phyloP scores from a whole-genome alignment of 2,888 invertebrate genomes.

The Ophonus ardosiacus region DNA sequence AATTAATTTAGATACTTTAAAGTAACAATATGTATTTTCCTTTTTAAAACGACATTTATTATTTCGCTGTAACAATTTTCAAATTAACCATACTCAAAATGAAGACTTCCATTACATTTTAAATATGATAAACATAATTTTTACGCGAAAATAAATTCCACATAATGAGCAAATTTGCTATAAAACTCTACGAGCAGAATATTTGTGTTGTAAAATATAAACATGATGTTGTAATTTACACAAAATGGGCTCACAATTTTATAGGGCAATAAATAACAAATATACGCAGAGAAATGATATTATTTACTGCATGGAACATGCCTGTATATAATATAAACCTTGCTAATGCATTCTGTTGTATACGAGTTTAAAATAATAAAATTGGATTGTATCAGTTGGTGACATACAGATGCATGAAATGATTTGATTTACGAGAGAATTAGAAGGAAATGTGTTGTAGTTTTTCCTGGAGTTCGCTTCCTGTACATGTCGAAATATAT shows the following conservation, averaged over 20 bases:
- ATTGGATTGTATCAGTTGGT: slow-evolving; percentile 19
- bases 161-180: neutral
- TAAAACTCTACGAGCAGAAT: neutral
- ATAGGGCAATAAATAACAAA: slow-evolving; percentile 10
- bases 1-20: no score
- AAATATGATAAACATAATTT: neutral
- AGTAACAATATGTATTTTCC: no score
- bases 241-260: neutral
- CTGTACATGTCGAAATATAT: slow-evolving; percentile 25
- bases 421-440: slow-evolving; percentile 21
- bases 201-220: neutral
- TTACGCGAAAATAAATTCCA: neutral
- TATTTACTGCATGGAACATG: neutral
- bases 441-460: neutral
- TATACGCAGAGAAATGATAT: neutral
- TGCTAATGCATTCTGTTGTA: slow-evolving; percentile 5
- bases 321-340: neutral
- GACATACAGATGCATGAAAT: slow-evolving; percentile 1
- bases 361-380: slow-evolving; percentile 35
- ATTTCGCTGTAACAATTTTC: neutral
- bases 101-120: neutral
- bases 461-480: slow-evolving; percentile 4
- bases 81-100: neutral
- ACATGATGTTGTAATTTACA: neutral
- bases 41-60: neutral